Percentiles rank a stretch among this genome's conserved stretches.
Conservation (phyloP, 2,888 invertebrate species). For the Chrysolina oricalcia region DNA sequence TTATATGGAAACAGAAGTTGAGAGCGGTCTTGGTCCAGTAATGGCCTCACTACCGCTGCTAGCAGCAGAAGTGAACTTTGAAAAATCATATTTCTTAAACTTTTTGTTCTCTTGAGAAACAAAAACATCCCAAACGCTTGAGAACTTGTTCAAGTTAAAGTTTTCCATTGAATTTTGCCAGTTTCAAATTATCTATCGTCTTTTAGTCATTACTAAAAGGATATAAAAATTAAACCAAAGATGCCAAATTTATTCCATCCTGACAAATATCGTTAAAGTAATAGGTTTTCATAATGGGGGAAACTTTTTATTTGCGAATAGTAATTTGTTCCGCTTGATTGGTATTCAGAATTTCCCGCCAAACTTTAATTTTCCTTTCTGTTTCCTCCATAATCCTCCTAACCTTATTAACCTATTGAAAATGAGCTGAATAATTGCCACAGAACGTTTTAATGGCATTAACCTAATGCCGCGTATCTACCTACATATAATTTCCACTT, state of each 20-base stretch:
- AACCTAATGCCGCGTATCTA: not conserved
- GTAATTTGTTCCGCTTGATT: constrained; percentile 19
- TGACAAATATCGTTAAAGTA: constrained; percentile 14
- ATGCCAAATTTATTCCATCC: not conserved
- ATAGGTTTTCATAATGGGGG: not conserved
- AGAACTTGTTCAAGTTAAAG: no score
- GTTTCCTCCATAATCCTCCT: not conserved
- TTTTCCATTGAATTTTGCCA: no score
- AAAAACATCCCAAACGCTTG: no score
- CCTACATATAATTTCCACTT: no score
- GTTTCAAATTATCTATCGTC: no score
- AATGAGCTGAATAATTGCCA: not conserved
- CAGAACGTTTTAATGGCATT: not conserved
- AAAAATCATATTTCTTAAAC: no score
- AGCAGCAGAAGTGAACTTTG: no score
- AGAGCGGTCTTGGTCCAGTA: no score
- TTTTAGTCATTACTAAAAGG: no score
- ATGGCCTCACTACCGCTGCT: no score
- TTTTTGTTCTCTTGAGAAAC: no score
- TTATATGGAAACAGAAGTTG: no score
- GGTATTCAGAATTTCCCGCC: not conserved
- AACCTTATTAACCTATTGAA: constrained; percentile 9
- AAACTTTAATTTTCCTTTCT: constrained; percentile 6
- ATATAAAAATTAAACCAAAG: not conserved
- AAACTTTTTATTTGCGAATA: constrained; percentile 5